Evolutionary conservation across 2,888 invertebrate genomes (phyloP), one percentile per base, ranked within the genome.

Genomic region (Atherix ibis): DNA sequence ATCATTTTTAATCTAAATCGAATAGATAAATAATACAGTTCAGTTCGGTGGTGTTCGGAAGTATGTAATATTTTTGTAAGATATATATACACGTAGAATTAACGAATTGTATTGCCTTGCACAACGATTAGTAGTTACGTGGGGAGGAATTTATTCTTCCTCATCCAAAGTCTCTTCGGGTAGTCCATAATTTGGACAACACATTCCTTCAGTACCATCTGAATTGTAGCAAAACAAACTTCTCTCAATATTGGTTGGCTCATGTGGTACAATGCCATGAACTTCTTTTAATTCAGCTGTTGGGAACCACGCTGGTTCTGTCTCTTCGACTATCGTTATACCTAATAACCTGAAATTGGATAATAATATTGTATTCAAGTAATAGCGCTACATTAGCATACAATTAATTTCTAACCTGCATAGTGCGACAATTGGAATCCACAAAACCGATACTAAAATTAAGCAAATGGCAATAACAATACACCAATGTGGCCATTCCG

Each of bases 291-390:
- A 66, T 50, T 89, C 89, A 18, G 79, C 77, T 0, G 81, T 80
- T 0, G 89, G 89, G 56, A 89, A 91, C 89, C 89, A 89, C 4
- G 88, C 85, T 44, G 87, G 81, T 52, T 87, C 87, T 39, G 84
- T 81, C 50, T 88, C 87, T 32, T 85, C 83, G 41, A 91, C 77
- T 34, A 89, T 70, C 15, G 76, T 72, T 41, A 81, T 68, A 37
- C 82, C 82, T 49, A 80, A 76, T 44, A 76, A 69, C 64, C 88
- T 87, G 58, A n/a, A 63, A 57, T 39, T 31, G 13, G 40, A 40
- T 40, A 38, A 26, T 38, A 5, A 34, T 17, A 18, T 6, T 37
- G 18, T 14, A 24, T 15, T 14, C 17, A 31, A 13, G 18, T n/a
- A 18, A 5, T 13, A n/a, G 32, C 10, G 18, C 6, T 6, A 18